Base-by-base conservation (phyloP, 1,140 invertebrate genomes). In the Leptoteleia sp. region DNA sequence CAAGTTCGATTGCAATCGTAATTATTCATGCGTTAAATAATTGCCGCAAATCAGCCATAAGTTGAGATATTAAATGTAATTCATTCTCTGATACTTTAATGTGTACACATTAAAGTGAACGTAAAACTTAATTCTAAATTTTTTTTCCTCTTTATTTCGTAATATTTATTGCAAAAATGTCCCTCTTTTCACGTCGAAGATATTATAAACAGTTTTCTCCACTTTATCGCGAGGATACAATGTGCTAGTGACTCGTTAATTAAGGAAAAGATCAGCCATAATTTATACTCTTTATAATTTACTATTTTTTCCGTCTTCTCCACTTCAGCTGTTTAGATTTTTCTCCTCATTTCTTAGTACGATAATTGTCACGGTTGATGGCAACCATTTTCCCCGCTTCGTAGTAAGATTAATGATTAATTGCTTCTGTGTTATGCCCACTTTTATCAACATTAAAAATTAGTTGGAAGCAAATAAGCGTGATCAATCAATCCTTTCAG, bases 401-500 rank as follows among this genome's bases (percentile, higher is more conserved):
- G 54, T 12, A n/a, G 22, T 57, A 57, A 57, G 43, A 31, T 33
- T 3, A 11, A 4, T 43, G 38, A 57, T 57, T 43, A 42, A 57
- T 57, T n/a, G 19, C n/a, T n/a, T n/a, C 35, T n/a, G 4, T 50
- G 9, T 7, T 22, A 42, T 55, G 15, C 2, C 5, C 35, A 16
- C 17, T 38, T 9, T 55, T 29, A 59, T 29, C 22, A 43, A 45
- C 25, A 16, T 31, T 22, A 4, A 37, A 15, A 29, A 57, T 27
- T 17, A 45, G 29, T 47, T 42, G 35, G 38, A 43, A 40, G 8
- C 6, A 22, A 55, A 35, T 37, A n/a, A 16, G 27, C 19, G 6
- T 19, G 62, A 13, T 29, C 61, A 42, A 70, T 70, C 50, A 31
- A 50, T 59, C 43, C 52, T 70, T 59, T 70, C 65, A 59, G 52